phyloP scores from a whole-genome alignment of 2,888 invertebrate species.

The Ectobius pallidus region DNA sequence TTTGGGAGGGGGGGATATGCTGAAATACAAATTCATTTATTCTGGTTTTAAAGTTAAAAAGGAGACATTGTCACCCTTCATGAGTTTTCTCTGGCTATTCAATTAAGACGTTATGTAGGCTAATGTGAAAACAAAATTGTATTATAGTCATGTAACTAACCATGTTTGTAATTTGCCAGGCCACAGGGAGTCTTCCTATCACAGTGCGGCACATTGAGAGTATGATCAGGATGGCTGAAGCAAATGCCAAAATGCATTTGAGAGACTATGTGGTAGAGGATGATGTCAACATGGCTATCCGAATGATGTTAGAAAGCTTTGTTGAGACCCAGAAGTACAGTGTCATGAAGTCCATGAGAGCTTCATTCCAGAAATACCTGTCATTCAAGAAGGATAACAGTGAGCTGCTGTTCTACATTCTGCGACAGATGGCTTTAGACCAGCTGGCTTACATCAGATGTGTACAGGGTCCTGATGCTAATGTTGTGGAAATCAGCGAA shows the following conservation, averaged over 20 bases:
- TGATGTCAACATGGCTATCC: constrained; percentile 96
- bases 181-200: constrained; percentile 96
- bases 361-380: constrained; percentile 92
- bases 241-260: constrained; percentile 95
- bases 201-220: constrained; percentile 98
- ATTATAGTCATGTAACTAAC: too few species aligned
- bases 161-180: too few species aligned
- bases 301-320: constrained; percentile 97
- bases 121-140: too few species aligned
- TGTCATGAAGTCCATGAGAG: constrained; percentile 95
- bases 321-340: constrained; percentile 98
- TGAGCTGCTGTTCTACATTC: constrained; percentile 92
- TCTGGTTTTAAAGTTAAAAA: too few species aligned
- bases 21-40: too few species aligned
- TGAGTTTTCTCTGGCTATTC: too few species aligned
- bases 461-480: constrained; percentile 63
- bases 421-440: constrained; percentile 91
- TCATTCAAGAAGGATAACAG: constrained; percentile 95
- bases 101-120: too few species aligned
- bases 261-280: constrained; percentile 88
- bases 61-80: too few species aligned
- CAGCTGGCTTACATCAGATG: constrained; percentile 84
- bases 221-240: constrained; percentile 97
- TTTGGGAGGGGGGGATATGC: too few species aligned
- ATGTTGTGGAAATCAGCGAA: constrained; percentile 82